Conservation (phyloP, 2,113 vertebrate species). For the Paralichthys olivaceus region DNA sequence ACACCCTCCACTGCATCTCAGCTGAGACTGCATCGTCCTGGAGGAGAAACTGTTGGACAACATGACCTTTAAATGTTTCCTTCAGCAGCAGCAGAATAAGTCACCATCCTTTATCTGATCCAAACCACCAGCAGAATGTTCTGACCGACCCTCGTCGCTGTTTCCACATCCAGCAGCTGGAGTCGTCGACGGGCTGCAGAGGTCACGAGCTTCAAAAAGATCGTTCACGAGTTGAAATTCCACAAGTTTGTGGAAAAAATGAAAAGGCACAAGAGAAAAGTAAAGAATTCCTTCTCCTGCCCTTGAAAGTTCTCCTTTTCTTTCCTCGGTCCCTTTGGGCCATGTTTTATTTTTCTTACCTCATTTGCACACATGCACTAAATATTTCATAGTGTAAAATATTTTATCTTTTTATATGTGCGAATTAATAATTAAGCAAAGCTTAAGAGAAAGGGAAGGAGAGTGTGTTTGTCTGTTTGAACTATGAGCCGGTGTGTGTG, state of each 20-base stretch:
- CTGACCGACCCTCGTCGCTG: background rate
- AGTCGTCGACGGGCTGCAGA: background rate
- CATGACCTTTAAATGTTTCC: no score
- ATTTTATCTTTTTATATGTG: slow-evolving; percentile 27
- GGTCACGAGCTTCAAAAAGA: background rate
- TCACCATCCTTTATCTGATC: background rate
- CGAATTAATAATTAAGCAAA: slow-evolving; percentile 45
- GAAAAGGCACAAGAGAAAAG: background rate
- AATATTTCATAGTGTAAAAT: slow-evolving; percentile 46
- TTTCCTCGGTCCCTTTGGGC: slow-evolving; percentile 9
- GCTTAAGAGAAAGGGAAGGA: background rate
- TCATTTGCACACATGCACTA: slow-evolving; percentile 8
- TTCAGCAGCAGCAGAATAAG: no score
- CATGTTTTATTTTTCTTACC: background rate
- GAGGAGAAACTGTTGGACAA: no score
- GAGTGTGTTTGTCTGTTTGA: slow-evolving; percentile 22
- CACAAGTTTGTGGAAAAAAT: slow-evolving; percentile 2
- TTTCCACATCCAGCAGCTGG: background rate
- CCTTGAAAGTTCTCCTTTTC: slow-evolving; percentile 20
- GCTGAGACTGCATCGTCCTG: no score
- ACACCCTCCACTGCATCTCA: no score
- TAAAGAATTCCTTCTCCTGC: background rate
- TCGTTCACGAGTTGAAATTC: background rate
- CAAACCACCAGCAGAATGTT: background rate
- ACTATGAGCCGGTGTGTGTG: background rate